These are phyloP conservation scores for Rhinogobius similis DNA, from an alignment of 2,113 vertebrate species.

Conservation along the genomic window DNA sequence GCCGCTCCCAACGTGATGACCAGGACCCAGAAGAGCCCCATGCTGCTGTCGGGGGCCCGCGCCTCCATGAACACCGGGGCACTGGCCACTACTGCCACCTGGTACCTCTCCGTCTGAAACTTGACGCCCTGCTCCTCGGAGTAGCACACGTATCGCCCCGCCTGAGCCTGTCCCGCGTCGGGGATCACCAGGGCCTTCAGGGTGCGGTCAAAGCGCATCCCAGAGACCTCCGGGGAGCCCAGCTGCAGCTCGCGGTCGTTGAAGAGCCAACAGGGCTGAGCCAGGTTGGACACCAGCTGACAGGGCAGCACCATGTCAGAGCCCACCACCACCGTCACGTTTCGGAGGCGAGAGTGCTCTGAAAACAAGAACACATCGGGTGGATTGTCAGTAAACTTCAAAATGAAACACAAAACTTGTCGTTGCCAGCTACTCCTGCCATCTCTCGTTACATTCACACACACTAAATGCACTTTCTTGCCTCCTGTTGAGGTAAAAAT, in stretches of 20 bases:
- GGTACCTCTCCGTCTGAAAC: constrained; percentile 84
- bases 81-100: constrained; percentile 82
- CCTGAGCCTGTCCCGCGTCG: constrained; percentile 76
- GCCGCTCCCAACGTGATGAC: constrained; percentile 87
- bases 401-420: neutral
- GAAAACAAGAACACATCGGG: constrained; percentile 19
- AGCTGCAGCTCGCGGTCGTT: constrained; percentile 80
- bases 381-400: neutral
- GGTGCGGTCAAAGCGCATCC: constrained; percentile 78
- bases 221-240: constrained; percentile 61
- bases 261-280: constrained; percentile 86
- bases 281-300: constrained; percentile 91
- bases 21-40: constrained; percentile 90
- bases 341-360: constrained; percentile 82
- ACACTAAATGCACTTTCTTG: too few species aligned
- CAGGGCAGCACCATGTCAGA: constrained; percentile 92
- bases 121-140: constrained; percentile 86
- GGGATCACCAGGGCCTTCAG: constrained; percentile 86
- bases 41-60: constrained; percentile 84
- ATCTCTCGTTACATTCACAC: too few species aligned
- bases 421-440: too few species aligned
- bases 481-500: too few species aligned
- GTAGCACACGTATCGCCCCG: constrained; percentile 86
- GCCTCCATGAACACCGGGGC: constrained; percentile 85
- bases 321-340: constrained; percentile 88